A percentile compares a stretch with the other conserved stretches of the same genome.
These are phyloP conservation scores for Platycercus adscitus DNA, from an alignment of 2,113 vertebrate genomes.

Conservation along the genomic window DNA sequence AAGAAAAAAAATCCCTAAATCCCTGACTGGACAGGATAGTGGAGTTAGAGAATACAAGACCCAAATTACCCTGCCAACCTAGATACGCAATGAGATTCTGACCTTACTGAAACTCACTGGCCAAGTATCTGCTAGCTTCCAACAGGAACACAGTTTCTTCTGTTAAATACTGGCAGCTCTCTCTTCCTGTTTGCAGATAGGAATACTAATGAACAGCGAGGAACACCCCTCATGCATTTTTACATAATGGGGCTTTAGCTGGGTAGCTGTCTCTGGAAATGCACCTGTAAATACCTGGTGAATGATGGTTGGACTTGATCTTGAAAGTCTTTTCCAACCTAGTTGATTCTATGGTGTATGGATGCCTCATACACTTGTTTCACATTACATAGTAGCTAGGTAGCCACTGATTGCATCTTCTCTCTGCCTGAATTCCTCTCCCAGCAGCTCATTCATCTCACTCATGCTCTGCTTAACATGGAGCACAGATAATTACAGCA, in stretches of 20 bases:
- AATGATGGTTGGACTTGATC: neutral
- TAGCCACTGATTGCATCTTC: neutral
- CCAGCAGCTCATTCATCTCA: neutral
- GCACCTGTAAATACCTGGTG: neutral
- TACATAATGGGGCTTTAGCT: neutral
- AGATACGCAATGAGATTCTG: neutral
- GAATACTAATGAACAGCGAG: neutral
- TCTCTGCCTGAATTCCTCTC: neutral
- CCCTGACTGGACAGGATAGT: neutral
- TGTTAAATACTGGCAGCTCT: neutral
- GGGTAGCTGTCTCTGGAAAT: neutral
- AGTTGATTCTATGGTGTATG: neutral
- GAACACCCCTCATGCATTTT: neutral
- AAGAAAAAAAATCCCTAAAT: neutral
- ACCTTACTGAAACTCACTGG: neutral
- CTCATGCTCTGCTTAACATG: neutral
- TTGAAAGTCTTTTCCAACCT: neutral
- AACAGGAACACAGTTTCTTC: neutral
- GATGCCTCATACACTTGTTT: neutral
- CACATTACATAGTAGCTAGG: neutral
- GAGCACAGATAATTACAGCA: neutral
- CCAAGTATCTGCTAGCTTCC: neutral
- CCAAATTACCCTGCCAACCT: neutral
- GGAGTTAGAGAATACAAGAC: neutral
- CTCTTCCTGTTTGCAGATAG: neutral